Conservation (phyloP, 2,797 vertebrate species). For the Carapus acus region DNA sequence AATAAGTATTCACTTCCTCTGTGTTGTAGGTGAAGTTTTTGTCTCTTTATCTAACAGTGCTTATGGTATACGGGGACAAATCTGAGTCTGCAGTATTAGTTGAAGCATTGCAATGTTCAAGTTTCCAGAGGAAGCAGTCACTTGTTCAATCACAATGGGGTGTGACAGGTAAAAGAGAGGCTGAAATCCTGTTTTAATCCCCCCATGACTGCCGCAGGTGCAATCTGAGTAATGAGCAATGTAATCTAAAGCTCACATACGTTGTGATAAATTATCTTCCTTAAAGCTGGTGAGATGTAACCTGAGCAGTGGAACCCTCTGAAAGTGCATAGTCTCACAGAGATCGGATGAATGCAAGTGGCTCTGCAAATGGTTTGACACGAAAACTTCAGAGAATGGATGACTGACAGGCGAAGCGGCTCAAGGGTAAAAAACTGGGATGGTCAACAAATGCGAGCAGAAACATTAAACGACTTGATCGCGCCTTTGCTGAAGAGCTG, state of each 20-base stretch:
- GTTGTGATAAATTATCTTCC: conserved; percentile 36
- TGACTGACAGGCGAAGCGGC: conserved; percentile 8
- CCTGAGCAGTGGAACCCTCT: conserved; percentile 45
- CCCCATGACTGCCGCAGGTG: conserved; percentile 5
- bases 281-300: conserved; percentile 44
- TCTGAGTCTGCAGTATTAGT: too few relatives aligned
- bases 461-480: conserved; percentile 7
- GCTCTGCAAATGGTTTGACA: too few relatives aligned
- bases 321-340: conserved; percentile 52
- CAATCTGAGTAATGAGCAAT: conserved; percentile 8
- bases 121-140: not conserved
- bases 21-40: too few relatives aligned
- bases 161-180: conserved; percentile 11
- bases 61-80: too few relatives aligned
- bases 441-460: not conserved
- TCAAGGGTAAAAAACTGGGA: not conserved
- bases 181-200: conserved; percentile 12
- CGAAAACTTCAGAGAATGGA: conserved; percentile 11
- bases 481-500: conserved; percentile 17
- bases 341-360: conserved; percentile 49
- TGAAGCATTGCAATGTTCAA: not conserved
- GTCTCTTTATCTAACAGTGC: too few relatives aligned
- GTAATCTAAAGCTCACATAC: conserved; percentile 31
- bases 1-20: too few relatives aligned
- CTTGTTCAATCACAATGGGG: not conserved